Evolutionary conservation across 2,888 invertebrate species (phyloP), one percentile per base, ranked within the genome.

Genomic region (Polyommatus iphigenia): DNA sequence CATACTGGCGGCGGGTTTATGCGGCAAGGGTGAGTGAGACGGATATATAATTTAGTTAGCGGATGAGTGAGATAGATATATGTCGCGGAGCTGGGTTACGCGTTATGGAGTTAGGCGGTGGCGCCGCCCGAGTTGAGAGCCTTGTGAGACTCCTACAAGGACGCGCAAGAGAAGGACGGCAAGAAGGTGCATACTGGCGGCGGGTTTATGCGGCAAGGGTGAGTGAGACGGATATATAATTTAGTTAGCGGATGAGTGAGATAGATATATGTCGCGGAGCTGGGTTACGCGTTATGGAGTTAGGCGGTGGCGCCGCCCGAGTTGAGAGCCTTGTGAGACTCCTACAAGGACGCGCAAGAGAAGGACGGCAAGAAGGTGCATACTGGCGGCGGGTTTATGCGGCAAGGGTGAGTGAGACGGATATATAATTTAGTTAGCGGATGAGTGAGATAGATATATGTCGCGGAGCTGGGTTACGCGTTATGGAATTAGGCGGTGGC

Each of bases 1-100:
- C 98, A 98, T 84, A 96, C 97, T 0, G 98, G 98, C 0, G 99
- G 99, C 50, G 98, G 99, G 10, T 99, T 98, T 85, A 98, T n/a
- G 98, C 83, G 99, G 99, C 0, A 98, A 99, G 94, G 97, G 95
- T 94, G 13, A 46, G 82, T 71, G 29, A 57, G 13, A 50, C 57
- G 29, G 15, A 36, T 20, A 57, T 20, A 50, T n/a, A n/a, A n/a
- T 46, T 7, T 36, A 18, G 59, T 7, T 46, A 18, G 59, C 59
- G 8, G n/a, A 59, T 8, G 50, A 15, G 50, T 7, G 29, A 57
- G n/a, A 50, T 57, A 41, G 15, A n/a, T 29, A 57, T 20, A 50
- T 46, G 24, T 24, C 24, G 24, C 10, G 20, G 62, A 24, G 10
- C 62, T 62, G 24, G 5, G 78, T 41, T 41, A 41, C 96, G 98